Evolutionary conservation across 30 jellyfish, hydroid and myxozoan species (phyloP), one percentile per base, ranked within the genome.

Genomic region (Aurelia aurita complex sp. Pacific): DNA sequence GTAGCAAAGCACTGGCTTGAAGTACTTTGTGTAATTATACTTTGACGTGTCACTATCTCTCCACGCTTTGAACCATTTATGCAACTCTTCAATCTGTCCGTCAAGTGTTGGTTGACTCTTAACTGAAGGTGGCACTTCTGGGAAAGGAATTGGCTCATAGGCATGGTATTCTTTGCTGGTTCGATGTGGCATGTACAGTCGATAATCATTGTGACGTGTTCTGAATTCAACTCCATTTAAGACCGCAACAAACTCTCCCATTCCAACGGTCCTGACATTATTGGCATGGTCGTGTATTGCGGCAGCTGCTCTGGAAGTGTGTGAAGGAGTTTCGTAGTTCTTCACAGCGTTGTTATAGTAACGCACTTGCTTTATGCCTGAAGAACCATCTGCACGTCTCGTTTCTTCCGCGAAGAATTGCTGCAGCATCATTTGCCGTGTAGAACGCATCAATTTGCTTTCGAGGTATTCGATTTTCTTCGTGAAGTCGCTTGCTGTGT

Each of bases 41-140:
- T 46, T 78, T 7, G 97, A 40, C 17, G 67, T 40, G 67, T 91
- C 91, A 63, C 90, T 92, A 54, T 80, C 83, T 86, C 85, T 55
- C 93, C 92, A 91, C 16, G 97, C 97, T 54, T 78, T 78, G 78
- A 91, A 91, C 85, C 90, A 91, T 14, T 91, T 94, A 19, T 91
- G 64, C 91, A 91, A 77, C 82, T 91, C 97, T 5, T 32, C 79
- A 61, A 91, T 77, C 79, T 91, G 96, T 36, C 65, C 97, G 4
- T 57, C 82, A n/a, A 85, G 63, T 4, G 86, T 79, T 69, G 69
- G 35, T 32, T 72, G 55, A 23, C 65, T 60, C 70, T 29, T 29
- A 19, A 84, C 93, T 71, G 82, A 81, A 9, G 95, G 97, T 10
- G 97, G 97, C 1, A 91, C 94, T 1, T 78, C 94, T 11, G 97